These are phyloP conservation scores for Drosophila multiciliata DNA, from an alignment of 2,888 invertebrate genomes.

Conservation along the genomic window DNA sequence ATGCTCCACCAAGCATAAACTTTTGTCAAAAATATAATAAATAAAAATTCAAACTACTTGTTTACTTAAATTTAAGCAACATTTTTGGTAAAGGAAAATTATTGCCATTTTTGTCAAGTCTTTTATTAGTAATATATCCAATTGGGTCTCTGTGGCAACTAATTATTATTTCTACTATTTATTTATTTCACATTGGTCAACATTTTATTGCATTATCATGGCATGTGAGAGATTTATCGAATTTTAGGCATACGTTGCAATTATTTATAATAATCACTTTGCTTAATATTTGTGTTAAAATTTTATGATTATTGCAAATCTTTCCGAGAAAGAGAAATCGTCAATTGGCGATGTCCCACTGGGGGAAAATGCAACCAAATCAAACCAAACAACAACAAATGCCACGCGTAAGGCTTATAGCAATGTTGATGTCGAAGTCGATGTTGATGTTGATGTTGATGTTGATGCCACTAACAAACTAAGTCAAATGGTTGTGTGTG, in stretches of 20 bases:
- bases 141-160: neutral
- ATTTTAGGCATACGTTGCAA: conserved; percentile 33
- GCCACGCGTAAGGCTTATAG: conserved; percentile 49
- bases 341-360: conserved; percentile 55
- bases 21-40: neutral
- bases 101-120: neutral
- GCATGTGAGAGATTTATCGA: conserved; percentile 26
- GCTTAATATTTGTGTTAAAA: conserved; percentile 75
- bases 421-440: conserved; percentile 43
- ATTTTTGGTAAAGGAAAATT: neutral
- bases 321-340: conserved; percentile 79
- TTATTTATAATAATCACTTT: conserved; percentile 71
- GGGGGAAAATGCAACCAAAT: conserved; percentile 58
- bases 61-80: neutral
- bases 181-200: neutral
- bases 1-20: neutral
- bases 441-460: conserved; percentile 17
- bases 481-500: conserved; percentile 51
- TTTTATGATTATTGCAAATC: conserved; percentile 76
- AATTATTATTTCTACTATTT: neutral
- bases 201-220: conserved; percentile 31
- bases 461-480: conserved; percentile 53
- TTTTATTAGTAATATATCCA: neutral
- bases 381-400: conserved; percentile 38
- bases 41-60: neutral